A percentile compares a stretch with the other conserved stretches of the same genome.
phyloP scores from a whole-genome alignment of 2,113 vertebrate genomes.

The Brachionichthys hirsutus region DNA sequence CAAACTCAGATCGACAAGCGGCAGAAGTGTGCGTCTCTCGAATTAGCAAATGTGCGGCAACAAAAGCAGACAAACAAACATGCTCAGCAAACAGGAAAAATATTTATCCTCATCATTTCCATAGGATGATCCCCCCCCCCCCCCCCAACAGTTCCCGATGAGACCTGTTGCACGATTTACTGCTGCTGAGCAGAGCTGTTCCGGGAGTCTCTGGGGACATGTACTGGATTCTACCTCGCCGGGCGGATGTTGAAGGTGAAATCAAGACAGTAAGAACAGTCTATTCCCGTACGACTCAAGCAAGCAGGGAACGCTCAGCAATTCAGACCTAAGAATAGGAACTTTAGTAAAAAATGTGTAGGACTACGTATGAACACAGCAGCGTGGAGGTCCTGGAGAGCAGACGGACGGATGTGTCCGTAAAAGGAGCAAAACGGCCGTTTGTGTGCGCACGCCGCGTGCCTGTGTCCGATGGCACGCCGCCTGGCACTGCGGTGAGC shows the following conservation, averaged over 20 bases:
- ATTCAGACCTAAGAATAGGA: slow-evolving; percentile 62
- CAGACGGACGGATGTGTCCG: slow-evolving; percentile 59
- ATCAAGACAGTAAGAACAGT: slow-evolving; percentile 72
- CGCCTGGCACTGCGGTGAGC: slow-evolving; percentile 58
- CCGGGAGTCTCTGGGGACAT: slow-evolving; percentile 66
- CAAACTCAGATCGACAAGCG: slow-evolving; percentile 53
- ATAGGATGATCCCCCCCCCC: slow-evolving; percentile 38
- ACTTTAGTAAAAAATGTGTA: slow-evolving; percentile 61
- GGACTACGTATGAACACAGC: slow-evolving; percentile 62
- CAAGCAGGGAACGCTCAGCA: slow-evolving; percentile 42
- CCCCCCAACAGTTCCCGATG: slow-evolving; percentile 36
- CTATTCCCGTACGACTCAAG: slow-evolving; percentile 64
- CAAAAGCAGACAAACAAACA: slow-evolving; percentile 38
- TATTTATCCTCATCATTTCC: slow-evolving; percentile 25
- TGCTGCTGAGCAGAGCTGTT: slow-evolving; percentile 65
- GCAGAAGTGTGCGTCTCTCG: slow-evolving; percentile 38
- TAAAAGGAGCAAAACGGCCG: slow-evolving; percentile 71
- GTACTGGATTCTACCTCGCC: slow-evolving; percentile 72
- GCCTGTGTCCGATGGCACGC: slow-evolving; percentile 39
- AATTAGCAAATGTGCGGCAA: slow-evolving; percentile 39
- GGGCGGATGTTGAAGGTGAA: slow-evolving; percentile 76
- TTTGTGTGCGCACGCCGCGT: slow-evolving; percentile 23
- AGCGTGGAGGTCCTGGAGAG: slow-evolving; percentile 40
- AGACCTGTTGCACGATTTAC: slow-evolving; percentile 74
- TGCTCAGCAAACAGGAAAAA: slow-evolving; percentile 15